Conservation (phyloP, 2,888 invertebrate species). For the Apodemia duryi region DNA sequence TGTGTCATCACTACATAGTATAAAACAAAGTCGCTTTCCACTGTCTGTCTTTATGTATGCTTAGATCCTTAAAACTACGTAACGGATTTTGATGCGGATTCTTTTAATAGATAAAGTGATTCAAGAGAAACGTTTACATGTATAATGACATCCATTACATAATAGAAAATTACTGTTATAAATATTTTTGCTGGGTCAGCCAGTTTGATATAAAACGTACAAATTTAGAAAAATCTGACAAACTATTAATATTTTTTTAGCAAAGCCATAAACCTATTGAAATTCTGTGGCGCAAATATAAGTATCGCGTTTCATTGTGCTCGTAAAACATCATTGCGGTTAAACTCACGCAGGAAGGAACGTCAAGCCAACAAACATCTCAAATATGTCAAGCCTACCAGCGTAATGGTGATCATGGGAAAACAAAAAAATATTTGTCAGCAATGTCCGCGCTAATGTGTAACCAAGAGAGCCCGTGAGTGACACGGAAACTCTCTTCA, state of each 20-base stretch:
- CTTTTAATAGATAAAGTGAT: too few species aligned
- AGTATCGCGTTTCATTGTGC: conserved; percentile 1
- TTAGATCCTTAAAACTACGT: too few species aligned
- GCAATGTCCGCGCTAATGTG: conserved; percentile 63
- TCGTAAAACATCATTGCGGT: background rate
- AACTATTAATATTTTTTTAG: background rate
- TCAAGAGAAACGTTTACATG: too few species aligned
- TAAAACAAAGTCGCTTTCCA: too few species aligned
- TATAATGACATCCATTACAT: too few species aligned
- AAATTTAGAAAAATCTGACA: background rate
- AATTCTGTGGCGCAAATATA: background rate
- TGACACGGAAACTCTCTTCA: conserved; percentile 76
- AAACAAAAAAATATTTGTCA: conserved; percentile 75
- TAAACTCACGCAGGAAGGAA: conserved; percentile 32
- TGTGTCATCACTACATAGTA: too few species aligned
- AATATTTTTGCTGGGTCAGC: too few species aligned
- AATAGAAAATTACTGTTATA: too few species aligned
- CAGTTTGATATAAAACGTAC: too few species aligned
- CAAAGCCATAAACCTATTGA: conserved; percentile 1
- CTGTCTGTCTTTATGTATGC: too few species aligned
- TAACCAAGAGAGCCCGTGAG: conserved; percentile 62
- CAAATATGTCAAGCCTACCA: conserved; percentile 52
- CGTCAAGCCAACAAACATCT: conserved; percentile 50
- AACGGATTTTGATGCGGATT: too few species aligned
- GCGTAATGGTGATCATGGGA: conserved; percentile 64